Conservation (phyloP, 1,140 invertebrate genomes). For the Diuraphis noxia region DNA sequence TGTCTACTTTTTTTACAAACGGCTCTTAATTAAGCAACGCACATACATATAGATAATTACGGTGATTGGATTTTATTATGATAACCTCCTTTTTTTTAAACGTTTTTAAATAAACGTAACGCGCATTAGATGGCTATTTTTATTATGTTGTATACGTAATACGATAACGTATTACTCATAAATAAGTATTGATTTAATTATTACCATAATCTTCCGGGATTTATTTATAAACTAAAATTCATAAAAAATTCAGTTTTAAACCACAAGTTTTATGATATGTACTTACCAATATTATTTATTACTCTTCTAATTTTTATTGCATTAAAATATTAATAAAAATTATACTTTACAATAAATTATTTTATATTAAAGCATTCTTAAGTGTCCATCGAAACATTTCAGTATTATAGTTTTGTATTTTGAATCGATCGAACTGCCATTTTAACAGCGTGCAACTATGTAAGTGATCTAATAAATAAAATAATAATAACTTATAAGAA, state of each 20-base stretch:
- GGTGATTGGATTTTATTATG: constrained; percentile 28
- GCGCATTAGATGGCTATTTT: background rate
- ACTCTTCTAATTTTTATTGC: background rate
- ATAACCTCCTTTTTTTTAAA: constrained; percentile 31
- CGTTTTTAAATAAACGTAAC: constrained; percentile 15
- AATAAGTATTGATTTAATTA: background rate
- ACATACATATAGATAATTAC: constrained; percentile 7
- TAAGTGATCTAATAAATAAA: background rate
- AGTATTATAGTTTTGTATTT: background rate
- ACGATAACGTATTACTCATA: background rate
- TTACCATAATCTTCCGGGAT: constrained; percentile 4
- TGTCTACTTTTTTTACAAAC: background rate
- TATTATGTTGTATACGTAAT: background rate
- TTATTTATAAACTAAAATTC: background rate
- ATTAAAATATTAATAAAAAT: background rate
- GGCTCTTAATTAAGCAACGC: background rate
- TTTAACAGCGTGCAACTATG: background rate
- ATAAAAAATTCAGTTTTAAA: background rate
- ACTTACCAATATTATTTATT: background rate
- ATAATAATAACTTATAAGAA: background rate
- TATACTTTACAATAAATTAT: background rate
- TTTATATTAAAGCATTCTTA: background rate
- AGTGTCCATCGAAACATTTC: background rate
- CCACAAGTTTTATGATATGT: background rate
- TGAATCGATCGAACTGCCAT: background rate